Percentiles rank a stretch among this genome's conserved stretches.
These are phyloP conservation scores for Patella caerulea DNA, from an alignment of 2,888 invertebrate genomes.

Conservation along the genomic window DNA sequence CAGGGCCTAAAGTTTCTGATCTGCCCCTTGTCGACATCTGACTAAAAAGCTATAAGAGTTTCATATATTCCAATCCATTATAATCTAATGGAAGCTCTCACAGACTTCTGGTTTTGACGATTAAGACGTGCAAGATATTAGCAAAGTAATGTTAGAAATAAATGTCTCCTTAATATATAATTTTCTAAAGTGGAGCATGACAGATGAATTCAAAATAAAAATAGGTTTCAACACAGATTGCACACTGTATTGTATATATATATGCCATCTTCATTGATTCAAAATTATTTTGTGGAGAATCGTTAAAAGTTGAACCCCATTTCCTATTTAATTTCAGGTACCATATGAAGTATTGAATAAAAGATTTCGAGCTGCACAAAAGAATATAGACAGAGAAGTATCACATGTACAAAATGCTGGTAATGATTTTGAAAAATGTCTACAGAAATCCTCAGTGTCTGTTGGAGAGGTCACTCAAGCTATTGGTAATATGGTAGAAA, in stretches of 20 bases:
- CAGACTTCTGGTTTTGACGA: too few relatives aligned
- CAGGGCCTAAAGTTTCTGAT: too few relatives aligned
- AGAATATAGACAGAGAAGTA: conserved; percentile 86
- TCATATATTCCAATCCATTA: too few relatives aligned
- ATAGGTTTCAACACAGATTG: neutral
- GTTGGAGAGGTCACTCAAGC: conserved; percentile 78
- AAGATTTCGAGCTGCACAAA: conserved; percentile 94
- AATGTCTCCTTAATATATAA: too few relatives aligned
- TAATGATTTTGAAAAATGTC: conserved; percentile 83
- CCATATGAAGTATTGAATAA: conserved; percentile 98
- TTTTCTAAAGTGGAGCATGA: too few relatives aligned
- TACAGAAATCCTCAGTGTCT: conserved; percentile 75
- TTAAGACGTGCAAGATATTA: too few relatives aligned
- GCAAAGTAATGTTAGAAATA: too few relatives aligned
- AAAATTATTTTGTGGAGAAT: neutral
- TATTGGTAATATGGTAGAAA: conserved; percentile 90
- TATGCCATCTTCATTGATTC: neutral
- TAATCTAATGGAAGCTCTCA: too few relatives aligned
- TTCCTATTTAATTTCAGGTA: conserved; percentile 77
- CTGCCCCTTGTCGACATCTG: too few relatives aligned
- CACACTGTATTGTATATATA: neutral
- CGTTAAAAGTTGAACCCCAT: neutral
- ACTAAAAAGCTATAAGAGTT: too few relatives aligned
- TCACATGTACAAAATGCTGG: conserved; percentile 88
- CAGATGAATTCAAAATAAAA: too few relatives aligned